Evolutionary conservation across 2,888 invertebrate genomes (phyloP).

Genomic region (Nomada ruficornis): DNA sequence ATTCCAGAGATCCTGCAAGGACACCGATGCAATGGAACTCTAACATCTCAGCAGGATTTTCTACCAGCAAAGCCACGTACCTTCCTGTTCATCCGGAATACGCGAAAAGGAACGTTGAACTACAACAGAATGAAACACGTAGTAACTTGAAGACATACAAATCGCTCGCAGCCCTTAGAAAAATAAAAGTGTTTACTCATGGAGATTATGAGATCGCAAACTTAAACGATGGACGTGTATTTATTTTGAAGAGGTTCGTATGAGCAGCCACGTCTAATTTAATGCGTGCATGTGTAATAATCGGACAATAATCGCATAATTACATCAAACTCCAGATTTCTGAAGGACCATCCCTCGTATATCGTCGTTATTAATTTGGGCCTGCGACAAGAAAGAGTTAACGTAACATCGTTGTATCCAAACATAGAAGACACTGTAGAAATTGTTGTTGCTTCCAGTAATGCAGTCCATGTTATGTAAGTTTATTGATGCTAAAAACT

Average conservation of each 20-base stretch:
- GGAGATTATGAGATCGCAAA: constrained; percentile 73
- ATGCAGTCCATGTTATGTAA: constrained; percentile 63
- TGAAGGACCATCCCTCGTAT: constrained; percentile 68
- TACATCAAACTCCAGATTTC: constrained; percentile 58
- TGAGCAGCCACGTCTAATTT: neutral
- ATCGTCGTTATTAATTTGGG: constrained; percentile 74
- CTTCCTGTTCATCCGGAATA: constrained; percentile 73
- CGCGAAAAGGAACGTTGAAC: constrained; percentile 68
- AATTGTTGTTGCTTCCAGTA: constrained; percentile 70
- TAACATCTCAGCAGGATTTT: constrained; percentile 75
- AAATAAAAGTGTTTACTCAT: constrained; percentile 69
- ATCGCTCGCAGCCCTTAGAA: constrained; percentile 68
- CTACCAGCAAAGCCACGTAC: constrained; percentile 67
- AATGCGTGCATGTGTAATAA: neutral
- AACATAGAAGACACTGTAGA: constrained; percentile 65
- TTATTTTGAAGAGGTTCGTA: constrained; percentile 75
- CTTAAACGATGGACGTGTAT: constrained; percentile 70
- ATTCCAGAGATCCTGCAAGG: constrained; percentile 75
- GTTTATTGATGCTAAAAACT: constrained; percentile 2
- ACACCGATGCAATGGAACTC: constrained; percentile 83
- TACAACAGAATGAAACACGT: constrained; percentile 52
- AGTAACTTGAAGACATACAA: constrained; percentile 75
- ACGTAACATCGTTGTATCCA: constrained; percentile 71
- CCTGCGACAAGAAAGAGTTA: constrained; percentile 60
- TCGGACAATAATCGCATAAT: neutral